Conservation (phyloP, 2,113 vertebrate species). For the Anhinga rufa region DNA sequence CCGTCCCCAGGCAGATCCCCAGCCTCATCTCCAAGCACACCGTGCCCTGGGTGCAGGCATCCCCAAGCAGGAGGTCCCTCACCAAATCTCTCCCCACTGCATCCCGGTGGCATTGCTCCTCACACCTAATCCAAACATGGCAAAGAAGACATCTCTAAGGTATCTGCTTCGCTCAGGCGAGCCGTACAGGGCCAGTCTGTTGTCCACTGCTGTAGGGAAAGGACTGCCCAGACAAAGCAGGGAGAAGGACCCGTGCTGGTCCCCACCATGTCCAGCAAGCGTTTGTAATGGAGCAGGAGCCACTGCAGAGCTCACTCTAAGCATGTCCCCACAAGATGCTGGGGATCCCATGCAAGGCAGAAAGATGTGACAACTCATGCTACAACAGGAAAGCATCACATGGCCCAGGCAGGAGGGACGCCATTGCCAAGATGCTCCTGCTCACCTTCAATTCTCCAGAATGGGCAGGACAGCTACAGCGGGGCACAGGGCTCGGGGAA, state of each 20-base stretch:
- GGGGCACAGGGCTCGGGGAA: background rate
- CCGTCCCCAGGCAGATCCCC: background rate
- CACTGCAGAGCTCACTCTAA: background rate
- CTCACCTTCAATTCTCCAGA: background rate
- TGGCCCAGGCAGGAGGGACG: background rate
- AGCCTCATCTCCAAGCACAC: accelerated
- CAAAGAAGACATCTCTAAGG: background rate
- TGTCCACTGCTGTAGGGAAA: background rate
- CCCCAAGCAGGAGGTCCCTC: background rate
- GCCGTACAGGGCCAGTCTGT: accelerated
- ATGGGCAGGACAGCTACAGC: background rate
- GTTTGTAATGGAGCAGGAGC: background rate
- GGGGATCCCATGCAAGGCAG: background rate
- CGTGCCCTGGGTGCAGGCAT: background rate
- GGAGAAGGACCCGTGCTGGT: background rate
- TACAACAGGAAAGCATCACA: accelerated
- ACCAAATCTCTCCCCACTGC: background rate
- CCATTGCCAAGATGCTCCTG: background rate
- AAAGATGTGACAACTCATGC: background rate
- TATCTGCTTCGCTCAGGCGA: background rate
- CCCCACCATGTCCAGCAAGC: background rate
- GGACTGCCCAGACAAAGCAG: background rate
- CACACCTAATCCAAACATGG: background rate
- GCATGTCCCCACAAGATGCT: background rate
- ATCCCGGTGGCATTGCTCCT: background rate